These are phyloP conservation scores for Falco rusticolus DNA, from an alignment of 2,797 vertebrate species.

Conservation along the genomic window DNA sequence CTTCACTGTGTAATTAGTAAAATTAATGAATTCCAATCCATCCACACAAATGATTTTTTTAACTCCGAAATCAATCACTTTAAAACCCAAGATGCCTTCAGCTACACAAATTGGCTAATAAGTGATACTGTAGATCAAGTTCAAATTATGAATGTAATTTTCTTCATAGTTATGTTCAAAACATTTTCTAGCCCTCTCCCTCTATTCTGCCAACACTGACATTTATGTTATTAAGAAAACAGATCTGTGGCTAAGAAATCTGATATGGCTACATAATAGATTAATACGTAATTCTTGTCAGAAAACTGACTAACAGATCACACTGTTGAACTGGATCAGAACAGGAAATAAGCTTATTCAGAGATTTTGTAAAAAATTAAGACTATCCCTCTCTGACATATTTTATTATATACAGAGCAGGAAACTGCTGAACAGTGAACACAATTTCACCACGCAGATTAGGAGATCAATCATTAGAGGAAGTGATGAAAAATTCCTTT, in stretches of 20 bases:
- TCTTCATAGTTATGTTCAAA: neutral
- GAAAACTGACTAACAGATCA: neutral
- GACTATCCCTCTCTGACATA: neutral
- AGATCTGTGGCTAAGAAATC: neutral
- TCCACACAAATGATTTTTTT: slow-evolving; percentile 84
- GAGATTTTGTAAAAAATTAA: neutral
- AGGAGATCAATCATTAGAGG: neutral
- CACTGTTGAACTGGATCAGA: neutral
- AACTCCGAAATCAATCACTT: slow-evolving; percentile 86
- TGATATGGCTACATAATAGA: neutral
- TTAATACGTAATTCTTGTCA: neutral
- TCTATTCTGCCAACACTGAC: neutral
- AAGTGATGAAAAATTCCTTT: neutral
- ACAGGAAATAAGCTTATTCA: neutral
- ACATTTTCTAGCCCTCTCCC: neutral
- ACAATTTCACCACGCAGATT: neutral
- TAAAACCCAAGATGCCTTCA: slow-evolving; percentile 73
- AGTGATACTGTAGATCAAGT: slow-evolving; percentile 79
- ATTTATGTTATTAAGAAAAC: slow-evolving; percentile 23
- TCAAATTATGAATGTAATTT: slow-evolving; percentile 73
- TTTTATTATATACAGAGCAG: neutral
- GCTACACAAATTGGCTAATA: slow-evolving; percentile 70
- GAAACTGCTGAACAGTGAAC: slow-evolving; percentile 18
- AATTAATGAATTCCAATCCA: slow-evolving; percentile 89
- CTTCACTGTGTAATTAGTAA: slow-evolving; percentile 84